A percentile compares a stretch with the other conserved stretches of the same genome.
These are phyloP conservation scores for Dolichotis patagonum DNA, from an alignment of 2,113 vertebrate species.

Conservation along the genomic window DNA sequence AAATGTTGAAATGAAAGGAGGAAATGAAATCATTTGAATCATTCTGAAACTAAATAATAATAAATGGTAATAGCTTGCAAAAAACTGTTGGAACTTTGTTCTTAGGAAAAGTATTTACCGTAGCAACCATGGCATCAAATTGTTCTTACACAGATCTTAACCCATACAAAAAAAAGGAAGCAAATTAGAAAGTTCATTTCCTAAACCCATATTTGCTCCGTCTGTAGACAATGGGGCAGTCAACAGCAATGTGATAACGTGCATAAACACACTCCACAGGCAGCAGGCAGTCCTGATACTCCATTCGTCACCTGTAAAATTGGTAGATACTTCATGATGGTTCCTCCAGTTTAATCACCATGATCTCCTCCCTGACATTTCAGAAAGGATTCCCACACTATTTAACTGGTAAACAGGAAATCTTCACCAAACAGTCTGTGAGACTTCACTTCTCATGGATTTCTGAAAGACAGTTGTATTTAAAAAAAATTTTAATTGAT, in stretches of 20 bases:
- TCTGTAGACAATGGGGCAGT: neutral
- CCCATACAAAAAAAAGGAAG: neutral
- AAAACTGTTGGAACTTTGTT: conserved; percentile 73
- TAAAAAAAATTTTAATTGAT: neutral
- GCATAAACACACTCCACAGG: neutral
- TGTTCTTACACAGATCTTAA: conserved; percentile 26
- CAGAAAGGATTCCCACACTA: neutral
- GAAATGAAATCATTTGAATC: conserved; percentile 67
- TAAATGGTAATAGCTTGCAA: conserved; percentile 72
- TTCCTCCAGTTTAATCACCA: neutral
- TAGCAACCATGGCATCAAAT: conserved; percentile 79
- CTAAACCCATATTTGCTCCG: neutral
- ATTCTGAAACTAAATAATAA: conserved; percentile 75
- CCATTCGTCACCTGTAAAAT: too few relatives aligned
- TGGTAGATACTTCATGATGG: neutral
- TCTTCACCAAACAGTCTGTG: neutral
- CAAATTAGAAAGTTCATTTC: neutral
- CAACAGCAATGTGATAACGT: too few relatives aligned
- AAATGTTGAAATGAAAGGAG: neutral
- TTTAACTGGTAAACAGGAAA: neutral
- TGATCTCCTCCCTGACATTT: neutral
- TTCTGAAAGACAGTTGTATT: neutral
- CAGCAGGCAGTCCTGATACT: neutral
- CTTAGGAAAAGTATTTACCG: conserved; percentile 82
- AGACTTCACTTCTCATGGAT: neutral